Base-by-base conservation (phyloP, 1,140 invertebrate genomes). In the Pristionchus pacificus region DNA sequence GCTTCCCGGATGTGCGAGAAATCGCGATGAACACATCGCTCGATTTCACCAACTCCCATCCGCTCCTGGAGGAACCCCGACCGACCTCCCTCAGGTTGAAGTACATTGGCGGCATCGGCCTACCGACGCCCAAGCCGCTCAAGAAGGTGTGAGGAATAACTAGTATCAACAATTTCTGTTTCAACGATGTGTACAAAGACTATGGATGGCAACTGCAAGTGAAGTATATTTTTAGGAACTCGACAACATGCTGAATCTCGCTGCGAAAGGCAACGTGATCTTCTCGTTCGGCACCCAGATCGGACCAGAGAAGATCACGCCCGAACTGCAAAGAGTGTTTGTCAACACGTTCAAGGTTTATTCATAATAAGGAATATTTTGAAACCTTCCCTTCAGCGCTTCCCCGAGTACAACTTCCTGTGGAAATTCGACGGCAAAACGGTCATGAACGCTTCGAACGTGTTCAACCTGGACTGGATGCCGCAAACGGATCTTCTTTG, bases 71-170 rank as follows among this genome's bases (percentile, higher is more conserved):
- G 29, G 62, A 28, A 38, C 65, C 71, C 6, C 61, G 65, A 27
- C 68, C 66, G 15, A 60, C 68, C 30, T 28, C 33, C 31, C 71
- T 64, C 24, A 63, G 62, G 63, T 60, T 69, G 30, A 29, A 58
- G 3, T 73, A 73, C 33, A 73, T 73, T 62, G 71, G 71, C 29
- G 71, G 71, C 63, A 68, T 73, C n/a, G 66, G 38, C 19, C 25
- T 73, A 32, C 60, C 30, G 30, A 55, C 2, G 13, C 66, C 71
- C 24, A 73, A 73, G 28, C 59, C 59, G 25, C 14, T 73, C 6
- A 10, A 6, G 6, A 49, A 49, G 38, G 15, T 25, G 59, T 31
- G 2, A 62, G 49, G 66, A n/a, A n/a, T n/a, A n/a, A n/a, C n/a
- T n/a, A n/a, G n/a, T n/a, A n/a, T n/a, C n/a, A n/a, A n/a, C n/a